Conservation (phyloP, 2,888 invertebrate species). For the Phymatocera aterrima region DNA sequence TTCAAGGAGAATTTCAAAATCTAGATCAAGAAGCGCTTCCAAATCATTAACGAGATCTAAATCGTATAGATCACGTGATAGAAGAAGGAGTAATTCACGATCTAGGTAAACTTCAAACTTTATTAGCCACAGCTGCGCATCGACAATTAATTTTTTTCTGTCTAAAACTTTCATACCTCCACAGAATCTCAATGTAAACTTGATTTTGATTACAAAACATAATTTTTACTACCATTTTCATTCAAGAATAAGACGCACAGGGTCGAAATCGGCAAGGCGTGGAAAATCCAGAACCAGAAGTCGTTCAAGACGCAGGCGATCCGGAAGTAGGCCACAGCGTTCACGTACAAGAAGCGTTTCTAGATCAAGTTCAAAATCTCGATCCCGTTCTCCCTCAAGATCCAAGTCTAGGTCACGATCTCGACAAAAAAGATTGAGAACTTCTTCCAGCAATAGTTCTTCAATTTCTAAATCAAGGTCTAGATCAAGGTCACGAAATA, state of each 20-base stretch:
- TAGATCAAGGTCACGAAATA: conserved; percentile 65
- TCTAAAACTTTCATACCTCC: neutral
- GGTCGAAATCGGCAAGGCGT: conserved; percentile 68
- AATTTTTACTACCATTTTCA: conserved; percentile 6
- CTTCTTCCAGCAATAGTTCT: conserved; percentile 51
- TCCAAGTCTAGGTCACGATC: conserved; percentile 55
- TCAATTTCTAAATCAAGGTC: conserved; percentile 61
- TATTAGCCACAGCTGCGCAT: neutral
- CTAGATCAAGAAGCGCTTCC: conserved; percentile 70
- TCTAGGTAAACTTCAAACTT: conserved; percentile 59
- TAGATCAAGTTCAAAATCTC: conserved; percentile 64
- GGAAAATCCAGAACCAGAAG: conserved; percentile 68
- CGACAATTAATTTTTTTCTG: neutral
- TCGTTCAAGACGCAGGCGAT: conserved; percentile 62
- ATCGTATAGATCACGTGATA: conserved; percentile 65
- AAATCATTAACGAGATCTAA: conserved; percentile 66
- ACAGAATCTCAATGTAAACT: neutral
- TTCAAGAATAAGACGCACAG: conserved; percentile 64
- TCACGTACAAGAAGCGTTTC: conserved; percentile 65
- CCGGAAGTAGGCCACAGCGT: conserved; percentile 62
- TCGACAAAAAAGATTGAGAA: conserved; percentile 56
- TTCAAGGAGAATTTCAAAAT: conserved; percentile 63
- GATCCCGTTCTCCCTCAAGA: conserved; percentile 61
- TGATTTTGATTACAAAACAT: neutral
- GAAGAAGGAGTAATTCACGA: conserved; percentile 61